Base-by-base conservation (phyloP, 2,113 vertebrate genomes). In the Myotis davidii region DNA sequence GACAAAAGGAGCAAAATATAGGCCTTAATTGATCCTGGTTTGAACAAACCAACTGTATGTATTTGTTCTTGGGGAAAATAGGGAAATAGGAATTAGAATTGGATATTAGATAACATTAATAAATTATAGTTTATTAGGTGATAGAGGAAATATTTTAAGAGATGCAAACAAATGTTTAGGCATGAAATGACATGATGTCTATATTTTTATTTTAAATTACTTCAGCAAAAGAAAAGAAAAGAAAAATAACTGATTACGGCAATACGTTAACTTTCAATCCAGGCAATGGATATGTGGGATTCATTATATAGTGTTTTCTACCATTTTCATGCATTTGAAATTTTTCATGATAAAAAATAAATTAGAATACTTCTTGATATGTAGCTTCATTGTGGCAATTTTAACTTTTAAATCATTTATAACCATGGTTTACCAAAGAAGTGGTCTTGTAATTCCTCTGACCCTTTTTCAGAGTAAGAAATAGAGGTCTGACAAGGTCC, bases 201-300 rank as follows among this genome's bases (percentile, higher is more conserved):
- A 20, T 72, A 88, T 78, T 37, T 37, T 87, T 67, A 59, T 12
- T 93, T 83, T 90, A 96, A 64, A 77, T 92, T 81, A 56, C 23
- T 88, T 91, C 25, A 79, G 52, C 21, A 12, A 45, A 67, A 52
- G 39, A 52, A n/a, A 11, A 48, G 29, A 45, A 45, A 45, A 73
- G 11, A 18, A 50, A 48, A 73, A 48, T 25, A 52, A 23, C 11
- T 37, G 20, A 34, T 91, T 17, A 52, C 23, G n/a, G 73, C 21
- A 64, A 29, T 52, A n/a, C 18, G 6, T 50, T 79, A 91, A 56
- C 25, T 32, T 20, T 45, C 20, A 50, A 50, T 70, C 23, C 25
- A 81, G 65, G 48, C 16, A 39, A 39, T 29, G 34, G 42, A 27
- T 45, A 50, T 12, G n/a, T 67, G 45, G 39, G 20, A 2, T 70